Conservation (phyloP, 1,140 invertebrate genomes). For the Himalopsyche phryganea region DNA sequence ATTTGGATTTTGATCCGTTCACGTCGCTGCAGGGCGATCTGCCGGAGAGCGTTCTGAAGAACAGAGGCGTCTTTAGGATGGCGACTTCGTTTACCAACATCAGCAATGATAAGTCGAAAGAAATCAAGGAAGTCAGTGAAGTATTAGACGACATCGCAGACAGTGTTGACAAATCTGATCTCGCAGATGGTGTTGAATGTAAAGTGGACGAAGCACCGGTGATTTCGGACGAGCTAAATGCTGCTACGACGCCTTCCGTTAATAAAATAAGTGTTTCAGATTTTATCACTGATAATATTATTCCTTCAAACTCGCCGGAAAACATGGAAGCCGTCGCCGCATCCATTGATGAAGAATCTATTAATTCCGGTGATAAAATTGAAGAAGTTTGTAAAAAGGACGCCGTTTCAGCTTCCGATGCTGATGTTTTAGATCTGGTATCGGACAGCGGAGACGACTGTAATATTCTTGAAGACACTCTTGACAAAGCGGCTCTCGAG, state of each 20-base stretch:
- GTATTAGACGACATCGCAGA: no score
- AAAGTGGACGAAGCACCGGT: no score
- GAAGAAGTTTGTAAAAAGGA: background rate
- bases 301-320: background rate
- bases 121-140: no score
- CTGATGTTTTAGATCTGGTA: slow-evolving; percentile 23
- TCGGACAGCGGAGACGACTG: slow-evolving; percentile 31
- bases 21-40: background rate
- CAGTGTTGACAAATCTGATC: no score
- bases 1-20: slow-evolving; percentile 18
- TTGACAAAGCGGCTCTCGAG: slow-evolving; percentile 16
- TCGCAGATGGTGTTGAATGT: no score
- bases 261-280: no score
- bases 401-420: slow-evolving; percentile 3
- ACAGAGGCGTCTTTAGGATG: background rate
- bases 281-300: slow-evolving; percentile 4
- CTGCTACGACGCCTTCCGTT: slow-evolving; percentile 5
- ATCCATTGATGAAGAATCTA: background rate
- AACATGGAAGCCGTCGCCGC: background rate
- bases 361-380: background rate
- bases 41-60: background rate
- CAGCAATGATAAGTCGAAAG: no score
- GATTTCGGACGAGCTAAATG: slow-evolving; percentile 10
- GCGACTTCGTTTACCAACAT: background rate
- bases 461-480: slow-evolving; percentile 23